A percentile compares a stretch with the other conserved stretches of the same genome.
Conservation (phyloP, 2,797 vertebrate species). For the Sebastes umbrosus region DNA sequence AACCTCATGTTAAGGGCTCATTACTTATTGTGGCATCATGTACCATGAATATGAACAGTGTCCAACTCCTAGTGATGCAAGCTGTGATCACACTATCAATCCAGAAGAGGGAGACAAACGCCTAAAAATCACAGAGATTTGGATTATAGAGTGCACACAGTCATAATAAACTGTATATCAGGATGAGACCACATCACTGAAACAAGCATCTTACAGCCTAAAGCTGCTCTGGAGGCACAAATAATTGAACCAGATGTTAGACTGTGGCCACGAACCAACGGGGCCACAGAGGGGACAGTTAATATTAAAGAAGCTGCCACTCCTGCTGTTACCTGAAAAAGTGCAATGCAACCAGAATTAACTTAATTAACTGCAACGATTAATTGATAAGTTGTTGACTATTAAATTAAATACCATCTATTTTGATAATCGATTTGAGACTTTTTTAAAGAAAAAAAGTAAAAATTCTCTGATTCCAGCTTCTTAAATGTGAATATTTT, state of each 20-base stretch:
- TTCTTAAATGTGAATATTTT: too few species aligned
- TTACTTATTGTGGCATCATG: background rate
- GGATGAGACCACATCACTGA: background rate
- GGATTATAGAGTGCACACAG: too few species aligned
- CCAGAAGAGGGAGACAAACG: constrained; percentile 65
- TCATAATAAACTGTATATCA: background rate
- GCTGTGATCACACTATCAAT: background rate
- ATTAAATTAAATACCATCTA: too few species aligned
- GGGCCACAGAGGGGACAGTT: background rate
- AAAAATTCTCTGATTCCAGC: too few species aligned
- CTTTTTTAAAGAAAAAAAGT: too few species aligned
- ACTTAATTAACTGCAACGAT: too few species aligned
- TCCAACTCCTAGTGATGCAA: background rate
- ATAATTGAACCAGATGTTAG: background rate
- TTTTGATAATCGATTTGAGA: too few species aligned
- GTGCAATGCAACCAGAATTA: background rate
- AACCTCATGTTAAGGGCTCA: background rate
- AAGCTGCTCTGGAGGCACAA: too few species aligned
- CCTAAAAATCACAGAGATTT: background rate
- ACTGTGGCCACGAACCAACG: background rate
- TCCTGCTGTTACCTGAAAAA: background rate
- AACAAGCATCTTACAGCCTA: background rate
- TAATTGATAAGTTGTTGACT: too few species aligned
- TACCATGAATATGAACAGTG: too few species aligned
- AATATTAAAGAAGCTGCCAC: background rate